These are phyloP conservation scores for Melipona beecheii DNA, from an alignment of 2,888 invertebrate genomes.

Conservation along the genomic window DNA sequence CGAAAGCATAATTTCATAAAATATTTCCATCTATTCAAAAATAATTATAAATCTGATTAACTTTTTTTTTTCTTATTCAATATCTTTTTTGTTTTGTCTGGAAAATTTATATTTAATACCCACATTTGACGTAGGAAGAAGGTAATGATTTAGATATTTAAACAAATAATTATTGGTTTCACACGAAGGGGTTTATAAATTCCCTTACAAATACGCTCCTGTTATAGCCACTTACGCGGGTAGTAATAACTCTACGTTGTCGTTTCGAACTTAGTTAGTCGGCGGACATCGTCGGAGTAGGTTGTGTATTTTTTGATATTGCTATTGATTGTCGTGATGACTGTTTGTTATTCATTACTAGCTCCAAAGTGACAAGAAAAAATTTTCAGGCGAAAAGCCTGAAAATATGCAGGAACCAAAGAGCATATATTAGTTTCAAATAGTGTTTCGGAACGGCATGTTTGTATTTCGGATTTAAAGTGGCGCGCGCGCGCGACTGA, in stretches of 20 bases:
- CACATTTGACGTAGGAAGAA: background rate
- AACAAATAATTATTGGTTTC: background rate
- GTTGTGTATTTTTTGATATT: slow-evolving; percentile 35
- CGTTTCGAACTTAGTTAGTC: slow-evolving; percentile 72
- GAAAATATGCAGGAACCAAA: background rate
- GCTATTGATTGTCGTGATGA: background rate
- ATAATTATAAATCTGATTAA: background rate
- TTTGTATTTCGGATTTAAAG: slow-evolving; percentile 59
- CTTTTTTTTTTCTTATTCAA: background rate
- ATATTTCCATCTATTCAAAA: background rate
- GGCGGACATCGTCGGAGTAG: slow-evolving; percentile 61
- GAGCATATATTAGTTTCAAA: background rate
- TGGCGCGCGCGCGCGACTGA: slow-evolving; percentile 65
- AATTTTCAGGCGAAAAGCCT: background rate
- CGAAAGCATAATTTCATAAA: background rate
- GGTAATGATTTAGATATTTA: background rate
- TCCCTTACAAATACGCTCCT: slow-evolving; percentile 46
- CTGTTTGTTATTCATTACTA: slow-evolving; percentile 3
- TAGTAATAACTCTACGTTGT: slow-evolving; percentile 78
- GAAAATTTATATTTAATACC: background rate
- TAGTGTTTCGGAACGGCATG: background rate
- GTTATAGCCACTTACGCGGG: slow-evolving; percentile 75
- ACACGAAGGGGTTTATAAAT: background rate
- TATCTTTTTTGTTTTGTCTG: background rate
- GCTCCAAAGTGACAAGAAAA: background rate